A percentile compares a stretch with the other conserved stretches of the same genome.
These are phyloP conservation scores for Lophius piscatorius DNA, from an alignment of 2,113 vertebrate genomes.

Conservation along the genomic window DNA sequence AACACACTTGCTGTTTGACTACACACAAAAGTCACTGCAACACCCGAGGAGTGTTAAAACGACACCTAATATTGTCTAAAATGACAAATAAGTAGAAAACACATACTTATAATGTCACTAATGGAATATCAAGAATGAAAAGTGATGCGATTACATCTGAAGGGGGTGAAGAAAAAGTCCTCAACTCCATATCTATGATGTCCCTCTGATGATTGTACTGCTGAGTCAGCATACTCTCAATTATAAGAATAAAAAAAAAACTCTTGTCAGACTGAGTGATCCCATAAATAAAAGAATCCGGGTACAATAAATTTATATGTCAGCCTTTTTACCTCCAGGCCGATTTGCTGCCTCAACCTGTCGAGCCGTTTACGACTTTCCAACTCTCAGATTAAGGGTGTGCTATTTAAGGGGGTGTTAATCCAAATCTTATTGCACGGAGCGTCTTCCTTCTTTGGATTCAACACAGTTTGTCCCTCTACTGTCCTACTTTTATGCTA, in stretches of 20 bases:
- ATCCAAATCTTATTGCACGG: no score
- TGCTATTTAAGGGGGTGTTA: conserved; percentile 7
- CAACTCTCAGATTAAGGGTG: conserved; percentile 27
- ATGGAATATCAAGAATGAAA: not conserved
- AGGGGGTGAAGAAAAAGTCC: no score
- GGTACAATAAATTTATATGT: conserved; percentile 2
- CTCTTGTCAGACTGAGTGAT: conserved; percentile 12
- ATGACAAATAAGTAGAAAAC: not conserved
- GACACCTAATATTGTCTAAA: not conserved
- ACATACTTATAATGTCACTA: not conserved
- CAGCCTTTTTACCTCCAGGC: conserved; percentile 16
- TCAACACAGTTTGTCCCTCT: no score
- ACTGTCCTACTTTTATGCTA: no score
- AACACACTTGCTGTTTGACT: no score
- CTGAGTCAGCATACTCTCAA: not conserved
- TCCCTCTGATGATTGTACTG: no score
- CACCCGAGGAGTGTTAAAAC: not conserved
- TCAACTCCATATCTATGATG: no score
- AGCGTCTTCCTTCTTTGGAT: no score
- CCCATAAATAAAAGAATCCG: conserved; percentile 16
- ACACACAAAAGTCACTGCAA: not conserved
- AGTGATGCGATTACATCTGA: no score
- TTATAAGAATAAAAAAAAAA: conserved; percentile 12
- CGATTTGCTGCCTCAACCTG: conserved; percentile 44
- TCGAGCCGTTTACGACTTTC: conserved; percentile 25